Evolutionary conservation across 2,113 vertebrate species (phyloP).

Genomic region (Thamnaconus septentrionalis): DNA sequence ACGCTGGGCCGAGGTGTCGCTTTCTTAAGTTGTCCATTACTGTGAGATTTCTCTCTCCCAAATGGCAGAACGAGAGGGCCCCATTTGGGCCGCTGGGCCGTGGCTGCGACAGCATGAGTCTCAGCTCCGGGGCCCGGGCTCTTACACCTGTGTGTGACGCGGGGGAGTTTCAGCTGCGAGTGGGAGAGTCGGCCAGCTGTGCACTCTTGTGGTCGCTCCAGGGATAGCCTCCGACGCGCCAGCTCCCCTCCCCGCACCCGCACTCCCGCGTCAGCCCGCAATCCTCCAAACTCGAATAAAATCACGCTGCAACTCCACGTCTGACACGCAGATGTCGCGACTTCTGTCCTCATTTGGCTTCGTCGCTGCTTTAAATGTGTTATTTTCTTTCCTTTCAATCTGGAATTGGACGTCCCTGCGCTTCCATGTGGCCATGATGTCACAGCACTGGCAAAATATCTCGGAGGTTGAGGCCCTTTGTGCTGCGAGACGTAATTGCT

Average conservation of each 20-base stretch:
- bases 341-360: neutral
- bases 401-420: no score
- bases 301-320: slow-evolving; percentile 28
- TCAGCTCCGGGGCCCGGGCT: slow-evolving; percentile 41
- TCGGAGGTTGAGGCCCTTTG: slow-evolving; percentile 30
- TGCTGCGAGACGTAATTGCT: slow-evolving; percentile 60
- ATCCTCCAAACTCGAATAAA: slow-evolving; percentile 40
- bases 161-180: slow-evolving; percentile 37
- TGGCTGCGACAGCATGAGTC: slow-evolving; percentile 55
- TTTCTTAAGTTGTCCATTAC: slow-evolving; percentile 74
- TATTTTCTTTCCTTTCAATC: neutral
- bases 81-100: slow-evolving; percentile 67
- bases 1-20: slow-evolving; percentile 72
- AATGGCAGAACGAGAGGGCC: slow-evolving; percentile 73
- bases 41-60: slow-evolving; percentile 72
- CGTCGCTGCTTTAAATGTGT: slow-evolving; percentile 13
- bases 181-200: slow-evolving; percentile 66
- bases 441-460: slow-evolving; percentile 35
- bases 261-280: slow-evolving; percentile 25
- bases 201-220: slow-evolving; percentile 63
- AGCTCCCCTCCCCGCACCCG: slow-evolving; percentile 7
- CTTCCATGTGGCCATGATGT: slow-evolving; percentile 41
- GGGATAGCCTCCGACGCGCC: slow-evolving; percentile 52
- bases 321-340: slow-evolving; percentile 44
- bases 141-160: slow-evolving; percentile 75